Evolutionary conservation across 23 tunicate species (phyloP).

Genomic region (Ciona savignyi): DNA sequence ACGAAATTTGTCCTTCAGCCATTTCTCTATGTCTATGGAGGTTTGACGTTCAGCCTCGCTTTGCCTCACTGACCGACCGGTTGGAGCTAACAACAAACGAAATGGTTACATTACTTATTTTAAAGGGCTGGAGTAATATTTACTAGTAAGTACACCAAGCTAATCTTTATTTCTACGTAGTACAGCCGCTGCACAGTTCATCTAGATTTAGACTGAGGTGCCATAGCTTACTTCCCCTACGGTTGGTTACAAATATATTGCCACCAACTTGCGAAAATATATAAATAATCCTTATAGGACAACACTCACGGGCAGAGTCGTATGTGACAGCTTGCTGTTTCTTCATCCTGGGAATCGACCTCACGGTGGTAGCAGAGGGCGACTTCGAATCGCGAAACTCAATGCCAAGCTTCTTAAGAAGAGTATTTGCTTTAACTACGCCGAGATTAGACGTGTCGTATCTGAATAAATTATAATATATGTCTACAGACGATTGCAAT

Average conservation of each 20-base stretch:
- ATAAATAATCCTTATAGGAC: not conserved
- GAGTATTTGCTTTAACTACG: constrained; percentile 53
- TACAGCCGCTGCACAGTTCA: too few species aligned
- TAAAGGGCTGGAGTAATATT: too few species aligned
- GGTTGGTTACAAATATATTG: too few species aligned
- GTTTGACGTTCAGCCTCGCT: constrained; percentile 72
- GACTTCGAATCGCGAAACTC: constrained; percentile 72
- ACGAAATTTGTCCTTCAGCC: constrained; percentile 89
- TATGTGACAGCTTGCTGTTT: constrained; percentile 1
- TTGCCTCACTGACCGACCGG: constrained; percentile 48
- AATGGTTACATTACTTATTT: too few species aligned
- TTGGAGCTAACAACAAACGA: constrained; percentile 20
- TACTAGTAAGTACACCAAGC: too few species aligned
- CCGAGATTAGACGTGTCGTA: constrained; percentile 65
- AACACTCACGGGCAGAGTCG: constrained; percentile 27
- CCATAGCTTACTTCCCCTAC: too few species aligned
- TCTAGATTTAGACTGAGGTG: too few species aligned
- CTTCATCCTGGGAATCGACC: not conserved
- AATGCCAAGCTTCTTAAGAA: constrained; percentile 78
- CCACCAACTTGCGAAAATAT: too few species aligned
- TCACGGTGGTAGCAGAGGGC: constrained; percentile 20
- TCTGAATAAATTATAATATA: constrained; percentile 4
- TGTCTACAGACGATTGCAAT: too few species aligned
- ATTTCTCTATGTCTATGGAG: constrained; percentile 85
- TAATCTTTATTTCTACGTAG: too few species aligned